Base-by-base conservation (phyloP, 2,113 vertebrate species). In the Heterocephalus glaber region DNA sequence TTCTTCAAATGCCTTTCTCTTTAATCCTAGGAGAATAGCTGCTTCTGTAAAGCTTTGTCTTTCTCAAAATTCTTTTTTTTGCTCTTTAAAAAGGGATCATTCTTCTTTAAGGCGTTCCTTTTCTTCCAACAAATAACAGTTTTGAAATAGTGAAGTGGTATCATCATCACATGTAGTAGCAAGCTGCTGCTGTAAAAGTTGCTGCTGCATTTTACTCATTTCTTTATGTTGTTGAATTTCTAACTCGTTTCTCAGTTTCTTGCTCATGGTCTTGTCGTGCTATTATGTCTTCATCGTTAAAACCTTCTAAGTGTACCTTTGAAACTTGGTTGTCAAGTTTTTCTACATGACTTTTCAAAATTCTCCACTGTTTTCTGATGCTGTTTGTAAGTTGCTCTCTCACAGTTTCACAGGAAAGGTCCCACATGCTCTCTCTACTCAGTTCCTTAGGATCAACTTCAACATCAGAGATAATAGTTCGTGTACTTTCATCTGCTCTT, bases 191-290 rank as follows among this genome's bases (percentile, higher is more conserved):
- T 99, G 99, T 54, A 99, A 98, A 86, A 99, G 99, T 58, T 99
- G 99, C 86, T 99, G 99, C 93, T 99, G 99, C 54, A 99, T 99
- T 96, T 99, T 99, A 95, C 99, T 99, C 98, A 99, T 99, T 97
- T 99, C 99, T 98, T 99, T 99, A 97, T 99, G 99, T 14, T 99
- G 99, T 76, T 99, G 99, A 96, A 99, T 99, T 98, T 99, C 99
- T 92, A 98, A 68, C 96, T 99, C 99, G 98, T 84, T 98, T 98
- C 97, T 99, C 99, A 85, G 99, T 99, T 98, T 99, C 99, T 76
- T 99, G 98, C 92, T 99, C 99, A 6, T 99, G 99, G 44, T 98
- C 98, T 96, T 99, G 99, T 95, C 98, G 99, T 76, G 99, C 99
- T 90, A 99, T 99, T 63, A 99, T 97, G 76, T 99, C 99, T 95